Base-by-base conservation (phyloP, 2,888 invertebrate genomes). In the Bursaphelenchus okinawaensis region DNA sequence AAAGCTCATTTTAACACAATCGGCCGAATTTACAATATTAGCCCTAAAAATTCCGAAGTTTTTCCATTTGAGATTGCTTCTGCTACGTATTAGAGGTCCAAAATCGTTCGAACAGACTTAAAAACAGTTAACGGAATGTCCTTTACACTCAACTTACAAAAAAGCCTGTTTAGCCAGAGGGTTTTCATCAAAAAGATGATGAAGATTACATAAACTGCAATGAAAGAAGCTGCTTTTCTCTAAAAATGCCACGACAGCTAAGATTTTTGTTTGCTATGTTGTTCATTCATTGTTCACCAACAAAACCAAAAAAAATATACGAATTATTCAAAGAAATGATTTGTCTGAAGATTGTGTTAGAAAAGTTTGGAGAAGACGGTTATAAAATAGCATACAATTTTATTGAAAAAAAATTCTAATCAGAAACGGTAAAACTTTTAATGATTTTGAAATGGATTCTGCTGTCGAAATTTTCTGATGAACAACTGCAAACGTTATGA, bases 41-140 rank as follows among this genome's bases (percentile, higher is more conserved):
- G 31, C 22, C 68, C 68, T 0, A 68, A 54, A 19, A 51, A 71
- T 9, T 26, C 52, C 3, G 71, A 71, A n/a, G n/a, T 26, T 62
- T 3, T 70, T 52, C 52, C 52, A 52, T 23, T 52, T 71, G 4
- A 63, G 71, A 23, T 54, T 65, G 29, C 58, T 71, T 3, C 56
- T 71, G n/a, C 55, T 66, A 7, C 2, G 62, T 54, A 55, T 58
- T 7, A 59, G 40, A 27, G 79, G 76, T 22, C 60, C 73, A 4
- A 65, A 31, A 22, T 59, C 63, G 19, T 80, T 70, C 55, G 67
- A 71, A 28, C 62, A 72, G 27, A 26, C 79, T 6, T 59, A 65
- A 29, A 68, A 28, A 40, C 9, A 26, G 7, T 6, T 66, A 16
- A 65, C 63, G 62, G 61, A 16, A 12, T 4, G 12, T 12, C 20